These are phyloP conservation scores for Erebia palarica DNA, from an alignment of 2,888 invertebrate genomes.

Conservation along the genomic window DNA sequence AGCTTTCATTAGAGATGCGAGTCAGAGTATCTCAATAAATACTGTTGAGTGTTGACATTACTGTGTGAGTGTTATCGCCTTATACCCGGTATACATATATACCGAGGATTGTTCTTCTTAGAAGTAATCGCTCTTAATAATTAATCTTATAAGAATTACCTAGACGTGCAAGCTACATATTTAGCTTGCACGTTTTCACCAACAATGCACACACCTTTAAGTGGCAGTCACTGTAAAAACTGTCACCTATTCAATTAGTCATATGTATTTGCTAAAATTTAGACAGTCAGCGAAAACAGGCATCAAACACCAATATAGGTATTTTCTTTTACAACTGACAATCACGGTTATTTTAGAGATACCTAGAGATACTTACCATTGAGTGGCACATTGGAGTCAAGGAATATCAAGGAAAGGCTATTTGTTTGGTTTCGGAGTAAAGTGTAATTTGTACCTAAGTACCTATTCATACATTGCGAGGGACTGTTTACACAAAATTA, in stretches of 20 bases:
- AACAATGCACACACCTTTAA: too few species aligned
- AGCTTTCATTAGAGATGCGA: constrained; percentile 2
- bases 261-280: too few species aligned
- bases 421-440: constrained; percentile 20
- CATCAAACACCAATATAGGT: not conserved
- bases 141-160: too few species aligned
- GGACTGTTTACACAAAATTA: constrained; percentile 22
- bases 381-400: constrained; percentile 27
- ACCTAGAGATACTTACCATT: not conserved
- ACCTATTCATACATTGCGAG: constrained; percentile 25
- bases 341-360: not conserved
- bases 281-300: not conserved
- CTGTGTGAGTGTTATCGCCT: not conserved
- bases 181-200: too few species aligned
- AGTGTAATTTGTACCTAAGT: constrained; percentile 12
- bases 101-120: constrained; percentile 1
- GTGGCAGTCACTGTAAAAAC: too few species aligned
- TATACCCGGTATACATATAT: too few species aligned
- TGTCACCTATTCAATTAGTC: too few species aligned
- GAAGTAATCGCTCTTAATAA: not conserved
- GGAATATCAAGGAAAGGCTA: constrained; percentile 27
- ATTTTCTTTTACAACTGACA: not conserved
- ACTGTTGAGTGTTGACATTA: constrained; percentile 7
- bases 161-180: too few species aligned
- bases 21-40: too few species aligned